Base-by-base conservation (phyloP, 2,888 invertebrate species). In the Pachymerium ferrugineum region DNA sequence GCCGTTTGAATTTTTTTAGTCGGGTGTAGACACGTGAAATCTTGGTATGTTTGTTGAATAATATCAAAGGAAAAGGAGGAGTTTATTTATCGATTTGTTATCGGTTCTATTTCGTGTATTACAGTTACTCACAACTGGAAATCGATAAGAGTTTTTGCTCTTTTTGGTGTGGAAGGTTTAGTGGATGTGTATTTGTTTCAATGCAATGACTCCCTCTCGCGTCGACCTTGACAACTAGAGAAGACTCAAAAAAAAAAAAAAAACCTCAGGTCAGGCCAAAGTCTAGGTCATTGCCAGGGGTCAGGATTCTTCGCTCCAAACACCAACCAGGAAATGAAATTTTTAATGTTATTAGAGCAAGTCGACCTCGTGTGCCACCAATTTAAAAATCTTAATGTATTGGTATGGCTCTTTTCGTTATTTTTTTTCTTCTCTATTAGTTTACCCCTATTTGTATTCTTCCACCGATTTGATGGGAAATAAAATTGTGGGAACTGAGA, bases 201-300 rank as follows among this genome's bases (percentile, higher is more conserved):
- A 62, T 62, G 8, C 62, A 28, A 12, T 8, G 3, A 62, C 28
- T 62, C 62, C 62, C n/a, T 25, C 62, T 62, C 22, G n/a, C 62
- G 62, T 62, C 62, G 62, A 62, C 62, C 62, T 62, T 62, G 62
- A 62, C 62, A 62, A 62, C 28, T 22, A 22, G 19, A 47, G 25
- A 62, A 62, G 62, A 28, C 62, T 28, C 16, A 69, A 6, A 33
- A 35, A 8, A 14, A 14, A 8, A 14, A 14, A 14, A 14, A 35
- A 8, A 30, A 69, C 29, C 31, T 19, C 69, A 69, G 69, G 69
- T 69, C 69, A 69, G 69, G 69, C 30, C 69, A 69, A 33, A 69
- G 69, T 69, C 69, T 69, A 29, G 69, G 69, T 69, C 69, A 69
- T 69, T 69, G 69, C 33, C 69, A 69, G 33, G 33, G 69, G 69